Conservation (phyloP, 2,888 invertebrate species). For the Nomada ferruginata region DNA sequence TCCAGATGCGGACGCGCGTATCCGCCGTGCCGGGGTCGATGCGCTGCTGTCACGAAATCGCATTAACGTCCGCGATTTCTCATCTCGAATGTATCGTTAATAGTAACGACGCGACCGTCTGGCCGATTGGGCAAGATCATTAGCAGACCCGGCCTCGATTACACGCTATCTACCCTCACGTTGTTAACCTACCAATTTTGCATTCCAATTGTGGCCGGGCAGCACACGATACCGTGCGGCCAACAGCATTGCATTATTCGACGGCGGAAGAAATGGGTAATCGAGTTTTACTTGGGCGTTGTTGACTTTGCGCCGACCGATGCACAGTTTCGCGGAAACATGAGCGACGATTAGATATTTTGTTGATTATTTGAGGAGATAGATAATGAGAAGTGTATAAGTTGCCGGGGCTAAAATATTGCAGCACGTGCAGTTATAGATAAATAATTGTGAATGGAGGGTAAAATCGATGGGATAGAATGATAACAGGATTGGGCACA, state of each 20-base stretch:
- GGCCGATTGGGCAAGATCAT: conserved; percentile 44
- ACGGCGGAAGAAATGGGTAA: too few species aligned
- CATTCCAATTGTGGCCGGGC: conserved; percentile 34
- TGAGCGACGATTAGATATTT: too few species aligned
- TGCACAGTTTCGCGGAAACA: too few species aligned
- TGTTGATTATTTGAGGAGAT: too few species aligned
- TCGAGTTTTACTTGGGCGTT: too few species aligned
- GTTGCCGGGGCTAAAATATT: too few species aligned
- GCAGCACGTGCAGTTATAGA: too few species aligned
- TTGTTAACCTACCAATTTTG: conserved; percentile 48
- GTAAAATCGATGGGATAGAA: too few species aligned
- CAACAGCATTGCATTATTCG: not conserved
- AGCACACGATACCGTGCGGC: not conserved
- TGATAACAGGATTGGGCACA: too few species aligned
- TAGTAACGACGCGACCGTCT: conserved; percentile 24
- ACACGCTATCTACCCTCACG: conserved; percentile 23
- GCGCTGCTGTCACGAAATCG: conserved; percentile 32
- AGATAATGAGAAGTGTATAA: too few species aligned
- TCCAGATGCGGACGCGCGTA: not conserved
- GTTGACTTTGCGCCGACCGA: too few species aligned
- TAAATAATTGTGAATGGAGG: too few species aligned
- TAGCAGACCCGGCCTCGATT: conserved; percentile 49
- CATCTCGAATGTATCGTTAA: conserved; percentile 51
- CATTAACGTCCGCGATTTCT: conserved; percentile 54
- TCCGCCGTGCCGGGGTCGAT: conserved; percentile 15